phyloP scores from a whole-genome alignment of 2,888 invertebrate species.

The Sinohyriopsis cumingii region DNA sequence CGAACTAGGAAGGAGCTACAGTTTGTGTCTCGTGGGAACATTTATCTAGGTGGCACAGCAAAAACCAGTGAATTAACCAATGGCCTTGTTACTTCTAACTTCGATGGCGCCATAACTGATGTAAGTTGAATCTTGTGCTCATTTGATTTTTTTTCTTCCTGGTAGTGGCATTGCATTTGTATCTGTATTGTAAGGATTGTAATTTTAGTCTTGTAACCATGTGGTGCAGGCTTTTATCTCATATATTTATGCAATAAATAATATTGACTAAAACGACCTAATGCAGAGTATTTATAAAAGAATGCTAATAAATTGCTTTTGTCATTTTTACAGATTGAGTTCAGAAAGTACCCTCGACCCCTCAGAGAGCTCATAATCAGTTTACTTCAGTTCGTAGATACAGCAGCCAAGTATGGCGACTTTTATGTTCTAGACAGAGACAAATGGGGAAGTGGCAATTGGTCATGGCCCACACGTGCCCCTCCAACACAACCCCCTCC shows the following conservation, averaged over 20 bases:
- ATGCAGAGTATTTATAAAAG: not conserved
- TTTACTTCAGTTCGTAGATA: constrained; percentile 23
- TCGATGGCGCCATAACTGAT: constrained; percentile 61
- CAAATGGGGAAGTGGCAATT: constrained; percentile 8
- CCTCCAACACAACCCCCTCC: constrained; percentile 8
- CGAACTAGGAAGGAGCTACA: constrained; percentile 37
- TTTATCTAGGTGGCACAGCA: constrained; percentile 59
- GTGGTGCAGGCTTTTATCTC: too few relatives aligned
- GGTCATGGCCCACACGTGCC: constrained; percentile 11
- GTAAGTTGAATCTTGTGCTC: constrained; percentile 38
- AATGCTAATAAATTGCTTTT: not conserved
- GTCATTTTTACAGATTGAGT: constrained; percentile 21
- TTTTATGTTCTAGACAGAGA: constrained; percentile 11
- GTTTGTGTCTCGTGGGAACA: constrained; percentile 48
- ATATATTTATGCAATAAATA: not conserved
- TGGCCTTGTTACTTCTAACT: constrained; percentile 42
- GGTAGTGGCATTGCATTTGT: too few relatives aligned
- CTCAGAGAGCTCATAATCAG: constrained; percentile 18
- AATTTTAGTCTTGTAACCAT: too few relatives aligned
- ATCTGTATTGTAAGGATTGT: too few relatives aligned
- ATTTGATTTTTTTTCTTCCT: not conserved
- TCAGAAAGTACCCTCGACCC: constrained; percentile 12
- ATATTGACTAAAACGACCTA: not conserved
- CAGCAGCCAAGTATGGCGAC: constrained; percentile 6
- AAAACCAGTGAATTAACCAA: constrained; percentile 45